Base-by-base conservation (phyloP, 2,797 vertebrate genomes). In the Sarcoramphus papa region DNA sequence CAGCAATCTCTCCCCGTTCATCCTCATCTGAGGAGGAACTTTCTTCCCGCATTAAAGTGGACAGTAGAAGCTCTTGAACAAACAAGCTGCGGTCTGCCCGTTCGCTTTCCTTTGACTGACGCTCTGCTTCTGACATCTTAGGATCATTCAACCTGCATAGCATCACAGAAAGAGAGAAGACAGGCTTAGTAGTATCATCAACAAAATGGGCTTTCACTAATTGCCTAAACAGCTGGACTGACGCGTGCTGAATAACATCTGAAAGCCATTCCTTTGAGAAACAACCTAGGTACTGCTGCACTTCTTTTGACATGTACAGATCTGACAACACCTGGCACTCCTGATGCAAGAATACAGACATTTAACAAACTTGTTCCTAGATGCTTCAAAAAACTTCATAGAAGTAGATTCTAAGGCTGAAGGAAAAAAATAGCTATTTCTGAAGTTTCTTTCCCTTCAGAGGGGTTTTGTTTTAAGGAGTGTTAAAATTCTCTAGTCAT, bases 21-120 rank as follows among this genome's bases (percentile, higher is more conserved):
- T 99, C 99, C 98, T 99, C 99, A 51, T 99, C 99, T 9, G 99
- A 99, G 74, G 99, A 99, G 53, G 99, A 99, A 98, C 99, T 99
- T 97, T 99, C 99, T 95, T 99, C 99, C 25, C 97, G 99, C 98
- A 99, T 99, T 95, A 99, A 98, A 56, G 99, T 99, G 91, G 99
- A 99, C 98, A 99, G 97, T 50, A 99, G 99, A 92, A 99, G 98
- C 99, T 99, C 99, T 95, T 99, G 99, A 75, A 99, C 99, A 70
- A 99, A 99, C 97, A 99, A 98, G 98, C 99, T 99, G 97, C 98
- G 98, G 97, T 99, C 99, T 13, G 99, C 99, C 1, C 98, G 98
- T 97, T 99, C 99, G 1, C 99, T 99, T 96, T 99, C 99, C 97
- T 98, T 98, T 83, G 98, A 98, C 98, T 99, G 99, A 40, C 99